Conservation (phyloP, 2,888 invertebrate genomes). For the Tetheella fluctuosa region DNA sequence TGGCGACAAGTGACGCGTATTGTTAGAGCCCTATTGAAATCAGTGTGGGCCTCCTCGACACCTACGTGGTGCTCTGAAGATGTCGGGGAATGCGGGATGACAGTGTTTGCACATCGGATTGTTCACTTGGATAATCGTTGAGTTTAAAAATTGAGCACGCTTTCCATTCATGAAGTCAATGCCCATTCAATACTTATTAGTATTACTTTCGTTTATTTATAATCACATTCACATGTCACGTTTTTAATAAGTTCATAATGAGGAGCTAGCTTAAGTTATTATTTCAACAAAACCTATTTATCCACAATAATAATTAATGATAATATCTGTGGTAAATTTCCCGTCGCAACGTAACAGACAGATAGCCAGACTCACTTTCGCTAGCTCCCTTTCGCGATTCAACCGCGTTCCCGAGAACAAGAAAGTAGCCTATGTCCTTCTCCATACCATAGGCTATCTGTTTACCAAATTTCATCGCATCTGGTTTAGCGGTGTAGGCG, state of each 20-base stretch:
- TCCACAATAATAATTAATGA: too few relatives aligned
- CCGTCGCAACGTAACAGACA: too few relatives aligned
- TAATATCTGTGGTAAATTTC: too few relatives aligned
- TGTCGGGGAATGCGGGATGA: constrained; percentile 52
- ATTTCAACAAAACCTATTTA: too few relatives aligned
- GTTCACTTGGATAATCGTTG: constrained; percentile 68
- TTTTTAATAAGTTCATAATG: constrained; percentile 37
- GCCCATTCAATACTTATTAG: constrained; percentile 31
- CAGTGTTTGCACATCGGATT: constrained; percentile 76
- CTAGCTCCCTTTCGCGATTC: too few relatives aligned
- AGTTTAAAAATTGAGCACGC: constrained; percentile 68
- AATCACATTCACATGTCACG: too few relatives aligned
- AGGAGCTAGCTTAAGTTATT: not conserved
- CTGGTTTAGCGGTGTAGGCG: too few relatives aligned
- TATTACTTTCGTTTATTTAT: constrained; percentile 13
- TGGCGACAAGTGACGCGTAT: constrained; percentile 77
- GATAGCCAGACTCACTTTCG: too few relatives aligned
- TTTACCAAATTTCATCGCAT: too few relatives aligned
- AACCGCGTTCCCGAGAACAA: too few relatives aligned
- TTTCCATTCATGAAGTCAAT: constrained; percentile 60
- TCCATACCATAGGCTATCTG: too few relatives aligned
- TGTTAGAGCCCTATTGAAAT: constrained; percentile 73
- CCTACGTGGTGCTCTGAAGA: constrained; percentile 62
- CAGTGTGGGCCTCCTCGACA: constrained; percentile 74
- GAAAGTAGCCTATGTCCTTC: too few relatives aligned